Percentiles rank a stretch among this genome's conserved stretches.
These are phyloP conservation scores for Pituophis catenifer DNA, from an alignment of 2,113 vertebrate species.

Conservation along the genomic window DNA sequence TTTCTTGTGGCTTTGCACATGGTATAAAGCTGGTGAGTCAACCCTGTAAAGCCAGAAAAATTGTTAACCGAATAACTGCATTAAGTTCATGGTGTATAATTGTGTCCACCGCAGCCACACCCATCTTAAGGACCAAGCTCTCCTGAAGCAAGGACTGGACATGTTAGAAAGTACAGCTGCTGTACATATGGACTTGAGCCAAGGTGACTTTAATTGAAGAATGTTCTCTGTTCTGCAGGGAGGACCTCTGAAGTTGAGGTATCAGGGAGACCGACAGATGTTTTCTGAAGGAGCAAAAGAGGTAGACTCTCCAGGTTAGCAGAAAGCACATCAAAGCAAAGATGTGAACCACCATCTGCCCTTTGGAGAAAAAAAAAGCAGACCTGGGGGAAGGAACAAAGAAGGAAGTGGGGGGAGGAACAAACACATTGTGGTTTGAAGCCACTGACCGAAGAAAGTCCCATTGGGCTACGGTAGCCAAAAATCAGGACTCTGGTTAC, in stretches of 20 bases:
- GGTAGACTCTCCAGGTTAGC: background rate
- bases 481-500: background rate
- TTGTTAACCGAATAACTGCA: background rate
- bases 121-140: background rate
- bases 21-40: background rate
- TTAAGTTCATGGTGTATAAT: background rate
- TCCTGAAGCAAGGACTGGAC: background rate
- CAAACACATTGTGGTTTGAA: background rate
- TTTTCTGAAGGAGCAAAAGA: background rate
- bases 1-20: background rate
- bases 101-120: background rate
- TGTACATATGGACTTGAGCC: background rate
- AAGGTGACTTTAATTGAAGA: background rate
- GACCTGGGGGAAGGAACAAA: background rate
- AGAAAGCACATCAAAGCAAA: conserved; percentile 3
- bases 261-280: background rate
- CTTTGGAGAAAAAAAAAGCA: background rate
- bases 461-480: background rate
- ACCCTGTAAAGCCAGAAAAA: background rate
- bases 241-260: background rate
- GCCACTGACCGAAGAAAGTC: background rate
- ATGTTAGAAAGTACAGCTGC: background rate
- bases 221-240: background rate
- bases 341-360: background rate
- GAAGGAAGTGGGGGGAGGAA: background rate